phyloP scores from a whole-genome alignment of 1,140 invertebrate species.

The Oryzaephilus surinamensis region DNA sequence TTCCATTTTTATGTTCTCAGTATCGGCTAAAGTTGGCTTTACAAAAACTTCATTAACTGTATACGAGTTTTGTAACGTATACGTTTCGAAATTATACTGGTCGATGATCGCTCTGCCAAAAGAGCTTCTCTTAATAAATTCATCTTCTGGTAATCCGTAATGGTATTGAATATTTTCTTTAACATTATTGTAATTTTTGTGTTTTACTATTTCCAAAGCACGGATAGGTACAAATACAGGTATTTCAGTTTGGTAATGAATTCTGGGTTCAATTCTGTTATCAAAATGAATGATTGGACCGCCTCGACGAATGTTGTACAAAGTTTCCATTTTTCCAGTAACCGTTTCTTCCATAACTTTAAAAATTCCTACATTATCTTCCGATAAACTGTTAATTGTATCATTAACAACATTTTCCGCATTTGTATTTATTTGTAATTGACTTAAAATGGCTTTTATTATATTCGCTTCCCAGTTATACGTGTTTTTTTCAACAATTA shows the following conservation, averaged over 20 bases:
- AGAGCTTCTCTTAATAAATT: conserved; percentile 45
- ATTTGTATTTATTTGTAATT: conserved; percentile 51
- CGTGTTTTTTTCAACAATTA: conserved; percentile 42
- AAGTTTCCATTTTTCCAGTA: conserved; percentile 53
- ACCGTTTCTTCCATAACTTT: conserved; percentile 58
- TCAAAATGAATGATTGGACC: too few species aligned
- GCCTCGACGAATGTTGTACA: conserved; percentile 54
- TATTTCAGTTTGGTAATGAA: too few species aligned
- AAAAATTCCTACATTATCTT: conserved; percentile 43
- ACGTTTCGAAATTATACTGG: conserved; percentile 41
- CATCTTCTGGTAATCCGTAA: conserved; percentile 45
- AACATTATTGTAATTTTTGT: conserved; percentile 52
- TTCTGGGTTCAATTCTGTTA: too few species aligned
- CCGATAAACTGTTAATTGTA: conserved; percentile 40
- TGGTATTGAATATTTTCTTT: conserved; percentile 48
- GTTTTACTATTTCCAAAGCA: conserved; percentile 53
- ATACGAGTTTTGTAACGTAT: conserved; percentile 51
- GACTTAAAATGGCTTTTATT: conserved; percentile 51
- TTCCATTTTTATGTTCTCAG: conserved; percentile 46
- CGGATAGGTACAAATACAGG: too few species aligned
- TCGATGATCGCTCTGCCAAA: conserved; percentile 43
- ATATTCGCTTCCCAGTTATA: conserved; percentile 54
- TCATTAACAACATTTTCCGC: conserved; percentile 38
- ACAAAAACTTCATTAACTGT: conserved; percentile 46
- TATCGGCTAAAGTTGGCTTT: conserved; percentile 38